These are phyloP conservation scores for Arvicanthis niloticus DNA, from an alignment of 2,113 vertebrate species.

Conservation along the genomic window DNA sequence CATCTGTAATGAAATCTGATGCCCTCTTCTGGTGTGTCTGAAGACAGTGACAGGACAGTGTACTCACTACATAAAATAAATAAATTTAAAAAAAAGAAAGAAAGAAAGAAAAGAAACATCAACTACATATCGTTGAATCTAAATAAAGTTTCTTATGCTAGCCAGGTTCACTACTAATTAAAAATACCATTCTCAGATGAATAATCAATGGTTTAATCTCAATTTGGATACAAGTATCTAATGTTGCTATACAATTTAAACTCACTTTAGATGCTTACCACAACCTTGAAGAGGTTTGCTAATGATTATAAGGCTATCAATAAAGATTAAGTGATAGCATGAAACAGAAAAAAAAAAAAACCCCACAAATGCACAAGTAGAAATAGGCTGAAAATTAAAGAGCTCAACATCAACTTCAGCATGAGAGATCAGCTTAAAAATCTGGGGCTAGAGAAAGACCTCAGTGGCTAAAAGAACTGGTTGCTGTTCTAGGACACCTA, in stretches of 20 bases:
- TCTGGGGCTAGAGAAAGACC: not conserved
- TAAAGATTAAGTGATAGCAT: not conserved
- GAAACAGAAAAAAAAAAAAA: not conserved
- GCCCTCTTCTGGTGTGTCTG: too few species aligned
- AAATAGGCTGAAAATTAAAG: constrained; percentile 11
- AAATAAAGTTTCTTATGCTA: not conserved
- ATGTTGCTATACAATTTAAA: not conserved
- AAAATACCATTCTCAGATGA: not conserved
- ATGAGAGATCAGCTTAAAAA: constrained; percentile 48
- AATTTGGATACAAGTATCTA: not conserved
- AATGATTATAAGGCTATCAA: not conserved
- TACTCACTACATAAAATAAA: too few species aligned
- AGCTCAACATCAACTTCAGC: constrained; percentile 11
- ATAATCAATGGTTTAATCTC: not conserved
- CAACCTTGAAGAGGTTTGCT: not conserved
- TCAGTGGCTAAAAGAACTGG: not conserved
- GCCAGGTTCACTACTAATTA: not conserved
- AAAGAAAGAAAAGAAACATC: not conserved
- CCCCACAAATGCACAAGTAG: not conserved
- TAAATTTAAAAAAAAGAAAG: too few species aligned
- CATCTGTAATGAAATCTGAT: too few species aligned
- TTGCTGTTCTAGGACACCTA: not conserved
- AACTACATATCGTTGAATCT: not conserved
- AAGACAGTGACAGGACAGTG: too few species aligned
- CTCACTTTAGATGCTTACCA: not conserved